Evolutionary conservation across 2,113 vertebrate species (phyloP).

Genomic region (Leucopsar rothschildi): DNA sequence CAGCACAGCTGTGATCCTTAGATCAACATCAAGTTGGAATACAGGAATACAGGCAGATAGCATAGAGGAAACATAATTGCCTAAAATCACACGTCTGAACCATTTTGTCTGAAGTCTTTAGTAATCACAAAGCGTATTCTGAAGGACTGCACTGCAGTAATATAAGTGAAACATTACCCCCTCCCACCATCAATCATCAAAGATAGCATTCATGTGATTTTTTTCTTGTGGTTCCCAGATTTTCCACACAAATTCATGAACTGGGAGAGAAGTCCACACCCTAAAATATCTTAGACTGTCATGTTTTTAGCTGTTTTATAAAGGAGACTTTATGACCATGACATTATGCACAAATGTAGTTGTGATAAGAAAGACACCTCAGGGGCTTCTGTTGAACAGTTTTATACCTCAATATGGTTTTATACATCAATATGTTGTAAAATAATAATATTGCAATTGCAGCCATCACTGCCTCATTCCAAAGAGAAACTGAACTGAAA

Average conservation of each 20-base stretch:
- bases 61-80: neutral
- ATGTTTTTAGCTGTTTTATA: neutral
- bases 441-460: neutral
- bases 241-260: neutral
- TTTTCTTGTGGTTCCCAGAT: neutral
- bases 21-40: neutral
- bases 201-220: neutral
- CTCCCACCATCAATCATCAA: neutral
- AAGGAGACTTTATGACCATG: neutral
- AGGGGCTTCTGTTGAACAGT: neutral
- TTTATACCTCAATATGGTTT: neutral
- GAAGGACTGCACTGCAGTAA: constrained; percentile 4
- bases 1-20: neutral
- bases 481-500: neutral
- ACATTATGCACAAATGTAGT: neutral
- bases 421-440: neutral
- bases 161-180: neutral
- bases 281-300: neutral
- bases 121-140: neutral
- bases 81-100: neutral
- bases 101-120: constrained; percentile 1
- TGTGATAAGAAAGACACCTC: neutral
- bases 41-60: neutral
- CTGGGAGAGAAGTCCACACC: neutral
- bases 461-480: neutral